These are phyloP conservation scores for Butastur rufipennis DNA, from an alignment of 2,113 vertebrate species.

Conservation along the genomic window DNA sequence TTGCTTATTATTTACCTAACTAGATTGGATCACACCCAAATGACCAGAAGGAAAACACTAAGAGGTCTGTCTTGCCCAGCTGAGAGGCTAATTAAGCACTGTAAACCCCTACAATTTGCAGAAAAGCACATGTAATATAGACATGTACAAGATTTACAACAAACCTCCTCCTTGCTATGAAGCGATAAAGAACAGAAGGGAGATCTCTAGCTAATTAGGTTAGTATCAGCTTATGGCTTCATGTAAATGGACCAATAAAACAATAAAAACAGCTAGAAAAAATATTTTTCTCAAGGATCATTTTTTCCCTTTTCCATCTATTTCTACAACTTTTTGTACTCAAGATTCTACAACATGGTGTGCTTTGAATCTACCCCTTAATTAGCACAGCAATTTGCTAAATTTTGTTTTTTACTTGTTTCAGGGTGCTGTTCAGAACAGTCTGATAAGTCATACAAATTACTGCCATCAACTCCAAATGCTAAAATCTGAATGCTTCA, in stretches of 20 bases:
- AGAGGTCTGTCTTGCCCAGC: background rate
- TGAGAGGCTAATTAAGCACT: conserved; percentile 24
- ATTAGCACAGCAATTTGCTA: conserved; percentile 54
- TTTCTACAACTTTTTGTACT: background rate
- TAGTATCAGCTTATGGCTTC: conserved; percentile 23
- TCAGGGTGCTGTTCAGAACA: conserved; percentile 55
- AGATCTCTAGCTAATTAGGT: conserved; percentile 7
- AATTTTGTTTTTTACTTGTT: conserved; percentile 60
- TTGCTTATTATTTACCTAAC: conserved; percentile 30
- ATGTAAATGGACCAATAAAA: background rate
- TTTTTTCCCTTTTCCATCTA: background rate
- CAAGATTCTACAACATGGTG: background rate
- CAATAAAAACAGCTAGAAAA: background rate
- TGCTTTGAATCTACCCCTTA: conserved; percentile 54
- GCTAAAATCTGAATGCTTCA: conserved; percentile 28
- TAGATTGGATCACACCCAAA: conserved; percentile 9
- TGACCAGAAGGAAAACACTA: conserved; percentile 22
- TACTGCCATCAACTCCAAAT: conserved; percentile 37
- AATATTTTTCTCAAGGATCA: background rate
- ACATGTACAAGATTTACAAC: background rate
- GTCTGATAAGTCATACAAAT: conserved; percentile 50
- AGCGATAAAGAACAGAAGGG: background rate
- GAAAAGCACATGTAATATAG: background rate
- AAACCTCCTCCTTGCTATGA: background rate
- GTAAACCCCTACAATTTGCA: background rate